These are phyloP conservation scores for Dinomys branickii DNA, from an alignment of 2,113 vertebrate genomes.

Conservation along the genomic window DNA sequence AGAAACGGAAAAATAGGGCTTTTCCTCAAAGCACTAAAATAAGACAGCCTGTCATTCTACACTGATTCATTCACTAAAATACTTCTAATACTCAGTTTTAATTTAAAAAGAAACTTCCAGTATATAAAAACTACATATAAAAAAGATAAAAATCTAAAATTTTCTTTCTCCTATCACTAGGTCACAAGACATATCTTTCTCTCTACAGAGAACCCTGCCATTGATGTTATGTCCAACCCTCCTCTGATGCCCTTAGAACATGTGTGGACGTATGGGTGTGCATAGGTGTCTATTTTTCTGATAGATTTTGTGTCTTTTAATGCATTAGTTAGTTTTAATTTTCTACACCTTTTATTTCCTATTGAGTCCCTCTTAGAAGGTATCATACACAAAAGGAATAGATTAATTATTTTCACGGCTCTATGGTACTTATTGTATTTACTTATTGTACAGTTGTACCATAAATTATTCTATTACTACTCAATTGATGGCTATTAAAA, in stretches of 20 bases:
- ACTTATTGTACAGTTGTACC: neutral
- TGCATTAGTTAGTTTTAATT: neutral
- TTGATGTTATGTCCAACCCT: neutral
- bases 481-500: neutral
- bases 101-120: neutral
- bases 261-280: neutral
- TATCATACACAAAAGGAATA: neutral
- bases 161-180: neutral
- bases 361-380: neutral
- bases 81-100: neutral
- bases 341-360: neutral
- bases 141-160: neutral
- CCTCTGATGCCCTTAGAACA: neutral
- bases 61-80: neutral
- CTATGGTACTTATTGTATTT: neutral
- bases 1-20: neutral
- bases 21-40: neutral
- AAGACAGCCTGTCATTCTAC: neutral
- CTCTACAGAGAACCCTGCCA: neutral
- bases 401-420: neutral
- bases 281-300: neutral
- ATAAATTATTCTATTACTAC: slow-evolving; percentile 6
- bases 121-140: neutral
- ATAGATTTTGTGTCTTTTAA: neutral
- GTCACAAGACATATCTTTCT: neutral